phyloP scores from a whole-genome alignment of 2,113 vertebrate genomes.

The Pedetes capensis region DNA sequence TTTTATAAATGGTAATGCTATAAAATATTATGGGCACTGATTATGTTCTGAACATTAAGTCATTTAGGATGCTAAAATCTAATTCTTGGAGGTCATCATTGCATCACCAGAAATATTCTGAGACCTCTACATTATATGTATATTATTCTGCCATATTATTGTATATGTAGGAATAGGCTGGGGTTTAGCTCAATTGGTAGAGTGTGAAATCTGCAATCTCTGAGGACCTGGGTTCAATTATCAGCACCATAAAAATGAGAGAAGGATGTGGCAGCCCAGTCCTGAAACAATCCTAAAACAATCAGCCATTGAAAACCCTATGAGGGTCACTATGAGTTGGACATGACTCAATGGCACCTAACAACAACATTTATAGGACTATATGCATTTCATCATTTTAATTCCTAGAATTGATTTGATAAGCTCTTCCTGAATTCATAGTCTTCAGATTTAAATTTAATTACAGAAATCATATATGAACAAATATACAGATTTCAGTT shows the following conservation, averaged over 20 bases:
- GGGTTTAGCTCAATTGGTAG: too few species aligned
- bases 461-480: conserved; percentile 52
- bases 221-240: too few species aligned
- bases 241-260: too few species aligned
- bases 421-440: neutral
- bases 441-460: conserved; percentile 46
- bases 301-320: too few species aligned
- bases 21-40: neutral
- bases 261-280: too few species aligned
- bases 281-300: too few species aligned
- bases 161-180: neutral
- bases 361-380: too few species aligned
- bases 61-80: neutral
- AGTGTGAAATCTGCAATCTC: too few species aligned
- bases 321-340: too few species aligned
- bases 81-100: neutral
- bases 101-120: conserved; percentile 1
- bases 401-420: neutral
- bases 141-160: neutral
- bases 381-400: neutral
- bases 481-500: conserved; percentile 53
- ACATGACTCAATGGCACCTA: too few species aligned
- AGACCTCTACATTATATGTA: neutral
- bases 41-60: neutral
- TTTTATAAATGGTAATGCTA: neutral